Percentiles rank a stretch among this genome's conserved stretches.
phyloP scores from a whole-genome alignment of 2,797 vertebrate genomes.

The Liasis olivaceus region DNA sequence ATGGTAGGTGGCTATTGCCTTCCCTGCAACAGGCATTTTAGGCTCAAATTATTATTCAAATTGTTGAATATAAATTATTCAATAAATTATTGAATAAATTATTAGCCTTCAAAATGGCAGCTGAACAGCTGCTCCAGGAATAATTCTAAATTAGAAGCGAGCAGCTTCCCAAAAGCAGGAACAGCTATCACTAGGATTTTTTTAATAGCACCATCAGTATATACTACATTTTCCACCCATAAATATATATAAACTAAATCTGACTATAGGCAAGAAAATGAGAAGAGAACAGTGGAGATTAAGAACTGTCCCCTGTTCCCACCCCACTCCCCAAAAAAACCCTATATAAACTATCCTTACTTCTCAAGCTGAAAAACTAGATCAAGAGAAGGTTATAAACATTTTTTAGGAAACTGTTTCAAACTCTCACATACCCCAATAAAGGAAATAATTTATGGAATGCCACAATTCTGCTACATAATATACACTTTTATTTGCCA shows the following conservation, averaged over 20 bases:
- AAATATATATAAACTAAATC: neutral
- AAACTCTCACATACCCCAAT: neutral
- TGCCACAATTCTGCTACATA: neutral
- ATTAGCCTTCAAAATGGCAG: neutral
- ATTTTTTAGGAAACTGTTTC: neutral
- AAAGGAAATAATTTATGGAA: neutral
- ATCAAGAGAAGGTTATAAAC: neutral
- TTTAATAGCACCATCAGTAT: neutral
- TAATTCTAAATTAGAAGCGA: neutral
- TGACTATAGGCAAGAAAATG: too few relatives aligned
- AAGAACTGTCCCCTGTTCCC: neutral
- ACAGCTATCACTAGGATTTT: neutral
- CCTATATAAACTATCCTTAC: neutral
- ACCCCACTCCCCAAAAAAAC: neutral
- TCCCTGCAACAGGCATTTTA: neutral
- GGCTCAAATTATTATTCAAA: neutral
- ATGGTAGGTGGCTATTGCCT: neutral
- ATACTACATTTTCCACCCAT: neutral
- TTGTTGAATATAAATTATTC: too few relatives aligned
- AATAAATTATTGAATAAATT: too few relatives aligned
- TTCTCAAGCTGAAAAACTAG: neutral
- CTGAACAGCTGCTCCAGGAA: neutral
- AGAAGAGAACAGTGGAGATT: neutral
- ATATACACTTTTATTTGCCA: neutral
- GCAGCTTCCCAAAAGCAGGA: neutral